Conservation (phyloP, 1,140 invertebrate genomes). For the Cepaea nemoralis region DNA sequence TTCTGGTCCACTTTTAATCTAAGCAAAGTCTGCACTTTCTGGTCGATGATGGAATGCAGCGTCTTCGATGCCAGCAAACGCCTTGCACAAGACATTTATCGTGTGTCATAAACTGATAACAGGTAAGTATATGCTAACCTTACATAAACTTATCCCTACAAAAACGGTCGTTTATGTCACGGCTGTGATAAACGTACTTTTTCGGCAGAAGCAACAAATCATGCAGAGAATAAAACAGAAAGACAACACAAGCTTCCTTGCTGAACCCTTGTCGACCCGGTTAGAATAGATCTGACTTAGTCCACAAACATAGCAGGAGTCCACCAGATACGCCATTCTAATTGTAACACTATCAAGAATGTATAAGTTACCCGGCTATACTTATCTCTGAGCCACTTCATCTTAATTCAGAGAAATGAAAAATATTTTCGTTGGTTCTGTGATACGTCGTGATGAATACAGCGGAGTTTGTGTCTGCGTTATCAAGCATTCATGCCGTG, state of each 20-base stretch:
- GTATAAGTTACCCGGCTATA: not conserved
- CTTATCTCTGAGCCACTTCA: conserved; percentile 9
- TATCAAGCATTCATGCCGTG: not conserved
- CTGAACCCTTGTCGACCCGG: not conserved
- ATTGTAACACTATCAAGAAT: not conserved
- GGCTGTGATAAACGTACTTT: not conserved
- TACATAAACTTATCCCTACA: not conserved
- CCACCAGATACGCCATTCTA: not conserved
- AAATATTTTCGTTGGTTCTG: not conserved
- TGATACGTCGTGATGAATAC: conserved; percentile 1
- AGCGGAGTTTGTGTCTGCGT: not conserved
- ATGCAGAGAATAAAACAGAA: not conserved
- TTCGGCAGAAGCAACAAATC: not conserved
- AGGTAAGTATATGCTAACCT: not conserved
- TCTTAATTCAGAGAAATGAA: conserved; percentile 12
- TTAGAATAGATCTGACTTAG: not conserved
- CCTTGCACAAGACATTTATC: not conserved
- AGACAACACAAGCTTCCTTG: not conserved
- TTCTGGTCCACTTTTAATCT: too few species aligned
- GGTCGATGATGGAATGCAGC: not conserved
- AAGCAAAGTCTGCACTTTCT: not conserved
- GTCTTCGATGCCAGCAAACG: not conserved
- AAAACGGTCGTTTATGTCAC: not conserved
- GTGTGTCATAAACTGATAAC: not conserved
- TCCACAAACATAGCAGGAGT: not conserved